Percentiles rank a stretch among this genome's conserved stretches.
phyloP scores from a whole-genome alignment of 2,888 invertebrate genomes.

The Didymodactylos carnosus region DNA sequence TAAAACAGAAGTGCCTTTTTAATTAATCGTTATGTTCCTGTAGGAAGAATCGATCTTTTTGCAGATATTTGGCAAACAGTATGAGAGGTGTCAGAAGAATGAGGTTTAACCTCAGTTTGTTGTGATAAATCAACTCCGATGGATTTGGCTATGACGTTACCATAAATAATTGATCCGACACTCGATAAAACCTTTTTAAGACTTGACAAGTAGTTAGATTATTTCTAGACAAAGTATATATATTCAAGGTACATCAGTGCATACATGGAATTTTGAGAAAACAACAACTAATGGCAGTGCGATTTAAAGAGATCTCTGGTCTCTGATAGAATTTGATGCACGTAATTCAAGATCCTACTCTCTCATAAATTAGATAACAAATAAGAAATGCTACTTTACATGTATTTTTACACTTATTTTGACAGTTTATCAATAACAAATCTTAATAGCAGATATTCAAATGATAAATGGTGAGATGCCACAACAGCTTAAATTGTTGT shows the following conservation, averaged over 20 bases:
- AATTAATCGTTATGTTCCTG: no score
- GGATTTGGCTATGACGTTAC: not conserved
- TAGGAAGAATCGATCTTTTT: no score
- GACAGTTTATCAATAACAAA: slow-evolving; percentile 49
- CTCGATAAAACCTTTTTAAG: not conserved
- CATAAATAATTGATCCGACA: not conserved
- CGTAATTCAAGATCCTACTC: slow-evolving; percentile 84
- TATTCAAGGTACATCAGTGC: not conserved
- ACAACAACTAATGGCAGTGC: slow-evolving; percentile 80
- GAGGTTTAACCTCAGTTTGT: no score
- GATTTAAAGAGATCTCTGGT: slow-evolving; percentile 68
- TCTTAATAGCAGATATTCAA: slow-evolving; percentile 63
- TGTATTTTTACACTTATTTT: not conserved
- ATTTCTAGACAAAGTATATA: not conserved
- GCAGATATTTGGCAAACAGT: no score
- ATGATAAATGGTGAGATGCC: not conserved
- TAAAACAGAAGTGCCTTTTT: no score
- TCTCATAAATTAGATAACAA: slow-evolving; percentile 36
- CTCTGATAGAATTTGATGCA: slow-evolving; percentile 60
- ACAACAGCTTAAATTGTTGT: not conserved
- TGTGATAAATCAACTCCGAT: not conserved
- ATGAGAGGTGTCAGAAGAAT: no score
- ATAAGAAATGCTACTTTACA: no score
- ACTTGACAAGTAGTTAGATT: not conserved
- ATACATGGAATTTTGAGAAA: no score